Evolutionary conservation across 2,888 invertebrate genomes (phyloP), one percentile per base, ranked within the genome.

Genomic region (Melanchra persicariae): DNA sequence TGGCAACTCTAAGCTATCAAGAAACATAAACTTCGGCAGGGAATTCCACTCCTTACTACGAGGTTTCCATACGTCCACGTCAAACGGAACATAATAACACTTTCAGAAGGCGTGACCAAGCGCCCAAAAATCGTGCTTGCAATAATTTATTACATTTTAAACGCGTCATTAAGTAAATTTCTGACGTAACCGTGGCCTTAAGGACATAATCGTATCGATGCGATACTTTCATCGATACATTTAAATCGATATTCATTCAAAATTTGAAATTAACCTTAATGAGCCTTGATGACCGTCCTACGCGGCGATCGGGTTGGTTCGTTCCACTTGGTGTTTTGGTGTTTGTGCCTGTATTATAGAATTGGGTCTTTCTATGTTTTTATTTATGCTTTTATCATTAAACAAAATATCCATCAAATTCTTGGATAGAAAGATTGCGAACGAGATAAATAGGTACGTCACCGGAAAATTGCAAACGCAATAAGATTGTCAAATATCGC

Each of bases 181-280:
- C 83, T 85, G 76, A 81, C 85, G 75, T 85, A 85, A 85, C 79
- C 69, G 82, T 79, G 74, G 80, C 66, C 77, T 83, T 81, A 85
- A 88, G 91, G 89, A 87, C 87, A 84, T 91, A 91, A 93, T 93
- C 92, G 90, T 87, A 88, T 86, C 87, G 87, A 92, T 92, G 93
- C 91, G 90, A 87, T 91, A 91, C 93, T 93, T 93, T 93, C 90
- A 91, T 92, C 94, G 94, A 93, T 93, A 92, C 92, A 94, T 94
- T 93, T 91, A 94, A 92, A 93, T 93, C 92, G 93, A 92, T 93
- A 92, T 91, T 91, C 88, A 85, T 87, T 90, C 92, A 92, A 93
- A 93, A 92, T 92, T 92, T 91, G 88, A 92, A 93, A 93, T 94
- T 94, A 94, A 94, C 93, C 91, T 93, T 94, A 95, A 95, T 95